Percentiles rank a stretch among this genome's conserved stretches.
These are phyloP conservation scores for Nymphalis urticae DNA, from an alignment of 2,888 invertebrate species.

Conservation along the genomic window DNA sequence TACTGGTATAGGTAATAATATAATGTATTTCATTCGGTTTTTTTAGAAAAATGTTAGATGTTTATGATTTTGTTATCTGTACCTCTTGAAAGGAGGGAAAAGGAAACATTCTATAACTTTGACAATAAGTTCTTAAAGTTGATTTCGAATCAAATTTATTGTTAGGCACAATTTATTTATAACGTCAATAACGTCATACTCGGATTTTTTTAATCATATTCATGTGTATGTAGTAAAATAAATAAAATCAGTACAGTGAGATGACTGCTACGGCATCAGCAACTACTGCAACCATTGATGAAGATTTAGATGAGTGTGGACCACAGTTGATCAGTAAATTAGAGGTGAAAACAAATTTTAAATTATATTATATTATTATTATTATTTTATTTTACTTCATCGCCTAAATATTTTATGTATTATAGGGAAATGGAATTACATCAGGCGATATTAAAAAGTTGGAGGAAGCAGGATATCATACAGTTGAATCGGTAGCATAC, in stretches of 20 bases:
- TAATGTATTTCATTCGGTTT: too few species aligned
- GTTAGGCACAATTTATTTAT: not conserved
- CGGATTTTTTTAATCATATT: not conserved
- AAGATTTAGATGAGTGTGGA: conserved; percentile 85
- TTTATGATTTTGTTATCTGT: conserved; percentile 1
- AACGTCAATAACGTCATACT: not conserved
- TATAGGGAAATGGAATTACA: conserved; percentile 94
- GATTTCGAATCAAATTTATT: not conserved
- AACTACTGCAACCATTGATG: conserved; percentile 74
- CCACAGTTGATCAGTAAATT: conserved; percentile 86
- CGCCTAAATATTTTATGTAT: conserved; percentile 30
- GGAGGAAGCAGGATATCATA: conserved; percentile 95
- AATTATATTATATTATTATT: too few species aligned
- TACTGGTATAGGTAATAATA: too few species aligned
- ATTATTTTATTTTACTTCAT: not conserved
- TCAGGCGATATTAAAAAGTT: conserved; percentile 95
- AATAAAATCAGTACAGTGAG: conserved; percentile 16
- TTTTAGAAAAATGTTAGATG: too few species aligned
- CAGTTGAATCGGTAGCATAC: conserved; percentile 97
- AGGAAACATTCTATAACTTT: conserved; percentile 3
- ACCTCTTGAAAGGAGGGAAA: not conserved
- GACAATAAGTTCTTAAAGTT: conserved; percentile 5
- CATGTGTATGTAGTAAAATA: conserved; percentile 3
- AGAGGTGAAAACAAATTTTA: conserved; percentile 80
- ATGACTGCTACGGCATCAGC: conserved; percentile 78